A percentile compares a stretch with the other conserved stretches of the same genome.
These are phyloP conservation scores for Callospermophilus lateralis DNA, from an alignment of 2,113 vertebrate species.

Conservation along the genomic window DNA sequence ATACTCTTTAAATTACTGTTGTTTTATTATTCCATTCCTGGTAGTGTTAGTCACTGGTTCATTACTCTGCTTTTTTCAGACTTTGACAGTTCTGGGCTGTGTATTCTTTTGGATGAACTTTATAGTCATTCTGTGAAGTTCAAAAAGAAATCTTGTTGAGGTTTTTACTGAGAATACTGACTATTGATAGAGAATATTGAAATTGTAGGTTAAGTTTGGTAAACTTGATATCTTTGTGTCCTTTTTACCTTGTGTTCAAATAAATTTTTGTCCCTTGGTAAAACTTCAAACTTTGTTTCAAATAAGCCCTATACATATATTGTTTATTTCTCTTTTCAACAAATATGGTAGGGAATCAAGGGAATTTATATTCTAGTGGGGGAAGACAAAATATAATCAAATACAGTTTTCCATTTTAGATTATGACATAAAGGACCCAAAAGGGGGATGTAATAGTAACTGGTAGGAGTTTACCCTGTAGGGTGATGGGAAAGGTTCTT, in stretches of 20 bases:
- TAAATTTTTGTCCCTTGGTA: conserved; percentile 6
- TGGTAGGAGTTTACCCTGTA: background rate
- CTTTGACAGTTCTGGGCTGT: background rate
- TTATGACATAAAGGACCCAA: conserved; percentile 11
- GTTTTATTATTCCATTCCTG: conserved; percentile 35
- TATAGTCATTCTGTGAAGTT: conserved; percentile 31
- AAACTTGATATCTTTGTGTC: background rate
- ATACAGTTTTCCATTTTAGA: conserved; percentile 41
- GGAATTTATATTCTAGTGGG: conserved; percentile 12
- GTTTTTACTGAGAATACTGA: conserved; percentile 32
- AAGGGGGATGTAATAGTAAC: background rate
- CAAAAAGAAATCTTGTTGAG: conserved; percentile 19
- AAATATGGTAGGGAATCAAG: background rate
- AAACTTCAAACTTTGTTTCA: conserved; percentile 38
- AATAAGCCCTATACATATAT: background rate
- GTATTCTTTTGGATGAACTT: conserved; percentile 32
- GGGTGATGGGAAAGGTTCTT: background rate
- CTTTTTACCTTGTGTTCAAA: conserved; percentile 31
- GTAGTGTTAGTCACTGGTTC: background rate
- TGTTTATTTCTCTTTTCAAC: conserved; percentile 41
- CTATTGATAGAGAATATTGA: conserved; percentile 6
- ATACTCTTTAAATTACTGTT: conserved; percentile 30
- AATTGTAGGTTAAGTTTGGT: conserved; percentile 45
- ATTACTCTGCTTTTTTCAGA: background rate
- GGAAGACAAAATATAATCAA: conserved; percentile 24